These are phyloP conservation scores for Epinephelus awoara DNA, from an alignment of 2,797 vertebrate genomes.

Conservation along the genomic window DNA sequence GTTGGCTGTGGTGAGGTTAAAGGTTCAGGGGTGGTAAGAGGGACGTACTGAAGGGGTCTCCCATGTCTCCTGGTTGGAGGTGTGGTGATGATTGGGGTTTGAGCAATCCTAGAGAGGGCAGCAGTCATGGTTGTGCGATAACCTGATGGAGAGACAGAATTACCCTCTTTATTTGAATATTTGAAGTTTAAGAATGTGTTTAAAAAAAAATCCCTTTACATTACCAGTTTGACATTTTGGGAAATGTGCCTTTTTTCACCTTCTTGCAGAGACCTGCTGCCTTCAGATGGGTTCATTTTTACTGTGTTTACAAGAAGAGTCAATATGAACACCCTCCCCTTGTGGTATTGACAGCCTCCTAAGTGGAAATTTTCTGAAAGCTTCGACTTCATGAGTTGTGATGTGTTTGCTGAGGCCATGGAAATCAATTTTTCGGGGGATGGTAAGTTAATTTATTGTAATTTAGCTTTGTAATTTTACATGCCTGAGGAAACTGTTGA, in stretches of 20 bases:
- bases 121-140: conserved; percentile 74
- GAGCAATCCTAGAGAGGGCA: conserved; percentile 67
- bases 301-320: no score
- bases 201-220: background rate
- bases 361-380: no score
- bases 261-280: background rate
- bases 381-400: no score
- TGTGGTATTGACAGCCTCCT: no score
- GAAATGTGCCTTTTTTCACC: background rate
- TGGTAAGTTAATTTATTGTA: no score
- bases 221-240: background rate
- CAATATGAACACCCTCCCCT: no score
- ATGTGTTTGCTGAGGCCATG: no score
- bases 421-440: no score
- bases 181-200: conserved; percentile 29
- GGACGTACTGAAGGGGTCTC: conserved; percentile 49
- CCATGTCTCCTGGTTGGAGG: conserved; percentile 56
- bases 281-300: no score
- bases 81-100: conserved; percentile 56
- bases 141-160: conserved; percentile 83
- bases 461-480: no score
- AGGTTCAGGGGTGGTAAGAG: conserved; percentile 46
- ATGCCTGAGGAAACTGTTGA: no score
- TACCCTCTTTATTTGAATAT: conserved; percentile 79
- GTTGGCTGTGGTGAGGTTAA: conserved; percentile 28